A percentile compares a stretch with the other conserved stretches of the same genome.
phyloP scores from a whole-genome alignment of 2,797 vertebrate genomes.

The Hydrolagus colliei region DNA sequence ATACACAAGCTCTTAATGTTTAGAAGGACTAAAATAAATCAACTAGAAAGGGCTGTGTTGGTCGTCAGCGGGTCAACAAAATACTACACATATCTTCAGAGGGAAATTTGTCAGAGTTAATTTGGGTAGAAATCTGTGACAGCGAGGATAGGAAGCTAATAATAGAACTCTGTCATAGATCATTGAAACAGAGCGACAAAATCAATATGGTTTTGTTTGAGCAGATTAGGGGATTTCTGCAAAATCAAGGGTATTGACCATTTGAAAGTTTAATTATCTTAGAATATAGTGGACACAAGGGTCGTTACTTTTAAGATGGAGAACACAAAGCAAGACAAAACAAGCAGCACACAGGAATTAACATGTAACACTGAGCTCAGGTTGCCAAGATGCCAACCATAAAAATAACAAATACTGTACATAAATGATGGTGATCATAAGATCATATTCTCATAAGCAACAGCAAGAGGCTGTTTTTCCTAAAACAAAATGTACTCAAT shows the following conservation, averaged over 20 bases:
- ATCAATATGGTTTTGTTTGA: slow-evolving; percentile 10
- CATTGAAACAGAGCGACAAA: slow-evolving; percentile 4
- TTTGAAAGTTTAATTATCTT: not conserved
- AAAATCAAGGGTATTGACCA: not conserved
- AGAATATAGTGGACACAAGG: not conserved
- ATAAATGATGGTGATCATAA: too few relatives aligned
- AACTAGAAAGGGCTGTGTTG: not conserved
- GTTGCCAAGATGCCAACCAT: too few relatives aligned
- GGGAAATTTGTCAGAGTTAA: not conserved
- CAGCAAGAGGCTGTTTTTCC: too few relatives aligned
- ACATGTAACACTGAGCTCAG: too few relatives aligned
- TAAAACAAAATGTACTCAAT: too few relatives aligned
- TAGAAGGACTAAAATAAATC: not conserved
- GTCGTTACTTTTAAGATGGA: not conserved
- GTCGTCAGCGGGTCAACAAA: not conserved
- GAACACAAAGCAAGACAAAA: not conserved
- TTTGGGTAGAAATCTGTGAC: not conserved
- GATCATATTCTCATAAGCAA: too few relatives aligned
- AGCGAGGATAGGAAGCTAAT: not conserved
- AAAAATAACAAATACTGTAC: too few relatives aligned
- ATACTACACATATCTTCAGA: not conserved
- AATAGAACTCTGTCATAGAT: not conserved
- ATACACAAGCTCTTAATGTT: not conserved
- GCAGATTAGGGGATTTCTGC: not conserved
- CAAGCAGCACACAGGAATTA: too few relatives aligned